Percentiles rank a stretch among this genome's conserved stretches.
Evolutionary conservation across 2,797 vertebrate species (phyloP).

Genomic region (Lindbergichthys nudifrons): DNA sequence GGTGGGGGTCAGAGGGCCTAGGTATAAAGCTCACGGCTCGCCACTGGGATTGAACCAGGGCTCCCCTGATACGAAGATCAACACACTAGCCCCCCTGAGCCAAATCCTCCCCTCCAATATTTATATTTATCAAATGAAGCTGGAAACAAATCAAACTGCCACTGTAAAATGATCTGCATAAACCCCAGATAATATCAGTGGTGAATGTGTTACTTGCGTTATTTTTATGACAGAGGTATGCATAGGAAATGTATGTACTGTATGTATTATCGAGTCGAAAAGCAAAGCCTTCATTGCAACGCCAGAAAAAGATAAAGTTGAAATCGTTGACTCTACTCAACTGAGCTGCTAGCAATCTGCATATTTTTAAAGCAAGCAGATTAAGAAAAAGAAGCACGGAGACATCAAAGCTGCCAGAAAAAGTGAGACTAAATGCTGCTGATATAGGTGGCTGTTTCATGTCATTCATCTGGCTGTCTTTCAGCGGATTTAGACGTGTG

Average conservation of each 20-base stretch:
- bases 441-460: conserved; percentile 40
- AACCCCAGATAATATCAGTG: neutral
- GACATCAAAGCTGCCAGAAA: conserved; percentile 15
- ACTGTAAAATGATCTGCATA: neutral
- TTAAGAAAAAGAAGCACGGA: conserved; percentile 5
- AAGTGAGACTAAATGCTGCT: conserved; percentile 23
- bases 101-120: no score
- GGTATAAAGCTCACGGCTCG: no score
- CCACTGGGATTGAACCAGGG: no score
- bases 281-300: neutral
- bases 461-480: conserved; percentile 37
- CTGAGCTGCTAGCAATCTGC: neutral
- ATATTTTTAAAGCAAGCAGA: conserved; percentile 1
- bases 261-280: neutral
- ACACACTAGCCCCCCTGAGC: no score
- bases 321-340: neutral
- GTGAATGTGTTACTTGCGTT: neutral
- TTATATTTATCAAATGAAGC: no score
- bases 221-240: neutral
- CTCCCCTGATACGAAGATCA: no score
- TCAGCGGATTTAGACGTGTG: conserved; percentile 43
- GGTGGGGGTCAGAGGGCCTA: no score
- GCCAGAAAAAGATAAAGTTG: neutral
- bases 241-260: neutral
- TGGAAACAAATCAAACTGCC: neutral